These are phyloP conservation scores for Danaus plexippus DNA, from an alignment of 1,140 invertebrate genomes.

Conservation along the genomic window DNA sequence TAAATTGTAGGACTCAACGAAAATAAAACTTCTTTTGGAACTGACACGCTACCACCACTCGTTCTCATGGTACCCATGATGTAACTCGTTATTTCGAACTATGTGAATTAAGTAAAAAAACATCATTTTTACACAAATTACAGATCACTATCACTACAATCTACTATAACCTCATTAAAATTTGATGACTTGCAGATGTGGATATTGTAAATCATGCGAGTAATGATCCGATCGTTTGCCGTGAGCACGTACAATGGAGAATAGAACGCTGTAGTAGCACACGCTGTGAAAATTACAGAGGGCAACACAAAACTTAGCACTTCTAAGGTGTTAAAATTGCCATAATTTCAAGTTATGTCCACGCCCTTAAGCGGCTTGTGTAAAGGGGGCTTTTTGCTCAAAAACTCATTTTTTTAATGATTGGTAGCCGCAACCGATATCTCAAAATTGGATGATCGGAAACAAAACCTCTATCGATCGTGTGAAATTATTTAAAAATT, in stretches of 20 bases:
- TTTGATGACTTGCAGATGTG: constrained; percentile 52
- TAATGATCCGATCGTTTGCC: constrained; percentile 38
- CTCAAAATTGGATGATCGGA: constrained; percentile 61
- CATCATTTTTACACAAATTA: constrained; percentile 47
- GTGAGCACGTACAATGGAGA: constrained; percentile 31
- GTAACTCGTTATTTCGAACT: too few relatives aligned
- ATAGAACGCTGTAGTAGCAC: constrained; percentile 37
- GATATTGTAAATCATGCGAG: constrained; percentile 64
- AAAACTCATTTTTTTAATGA: constrained; percentile 64
- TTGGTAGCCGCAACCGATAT: constrained; percentile 65
- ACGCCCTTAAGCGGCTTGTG: constrained; percentile 41
- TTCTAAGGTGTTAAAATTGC: constrained; percentile 69
- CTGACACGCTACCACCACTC: too few relatives aligned
- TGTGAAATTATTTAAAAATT: constrained; percentile 48
- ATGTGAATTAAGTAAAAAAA: constrained; percentile 14
- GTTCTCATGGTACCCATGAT: too few relatives aligned
- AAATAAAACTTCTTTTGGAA: too few relatives aligned
- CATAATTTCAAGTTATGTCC: constrained; percentile 57
- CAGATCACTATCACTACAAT: constrained; percentile 33
- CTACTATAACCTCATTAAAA: constrained; percentile 55
- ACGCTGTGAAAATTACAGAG: constrained; percentile 61
- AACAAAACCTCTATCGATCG: constrained; percentile 51
- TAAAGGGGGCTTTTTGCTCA: constrained; percentile 59
- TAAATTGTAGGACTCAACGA: too few relatives aligned
- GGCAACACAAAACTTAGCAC: constrained; percentile 56